Evolutionary conservation across 92 coral and sea anemone species (phyloP).

Genomic region (Phenganax stokvisi): DNA sequence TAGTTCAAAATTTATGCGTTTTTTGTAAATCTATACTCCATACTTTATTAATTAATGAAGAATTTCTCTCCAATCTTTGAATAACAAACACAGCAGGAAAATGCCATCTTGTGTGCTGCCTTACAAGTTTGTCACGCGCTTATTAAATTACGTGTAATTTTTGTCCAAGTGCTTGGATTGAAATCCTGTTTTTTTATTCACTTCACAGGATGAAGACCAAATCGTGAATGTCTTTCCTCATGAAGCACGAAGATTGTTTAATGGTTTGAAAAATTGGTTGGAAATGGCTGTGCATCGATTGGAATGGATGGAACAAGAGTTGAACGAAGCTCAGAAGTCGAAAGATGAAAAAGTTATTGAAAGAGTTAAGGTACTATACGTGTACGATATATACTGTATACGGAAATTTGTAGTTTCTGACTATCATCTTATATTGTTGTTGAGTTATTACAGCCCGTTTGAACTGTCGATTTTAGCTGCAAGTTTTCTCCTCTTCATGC

Average conservation of each 20-base stretch:
- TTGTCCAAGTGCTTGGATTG: not conserved
- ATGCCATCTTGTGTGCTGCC: not conserved
- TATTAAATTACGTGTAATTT: not conserved
- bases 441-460: no score
- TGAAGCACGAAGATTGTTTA: not conserved
- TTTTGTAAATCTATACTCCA: not conserved
- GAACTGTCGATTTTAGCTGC: no score
- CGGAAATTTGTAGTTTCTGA: not conserved
- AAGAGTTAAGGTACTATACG: not conserved
- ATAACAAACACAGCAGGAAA: constrained; percentile 16
- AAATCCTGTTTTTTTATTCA: not conserved
- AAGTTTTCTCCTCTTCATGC: no score
- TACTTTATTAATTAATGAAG: constrained; percentile 15
- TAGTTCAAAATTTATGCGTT: not conserved
- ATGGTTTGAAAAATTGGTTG: constrained; percentile 23
- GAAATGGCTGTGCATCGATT: constrained; percentile 24
- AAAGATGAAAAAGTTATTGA: not conserved
- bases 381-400: not conserved
- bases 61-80: constrained; percentile 1
- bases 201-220: constrained; percentile 18
- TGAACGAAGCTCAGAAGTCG: not conserved
- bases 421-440: no score
- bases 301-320: constrained; percentile 10
- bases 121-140: not conserved
- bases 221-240: not conserved